Conservation (phyloP, 2,888 invertebrate genomes). For the Tipula vernalis region DNA sequence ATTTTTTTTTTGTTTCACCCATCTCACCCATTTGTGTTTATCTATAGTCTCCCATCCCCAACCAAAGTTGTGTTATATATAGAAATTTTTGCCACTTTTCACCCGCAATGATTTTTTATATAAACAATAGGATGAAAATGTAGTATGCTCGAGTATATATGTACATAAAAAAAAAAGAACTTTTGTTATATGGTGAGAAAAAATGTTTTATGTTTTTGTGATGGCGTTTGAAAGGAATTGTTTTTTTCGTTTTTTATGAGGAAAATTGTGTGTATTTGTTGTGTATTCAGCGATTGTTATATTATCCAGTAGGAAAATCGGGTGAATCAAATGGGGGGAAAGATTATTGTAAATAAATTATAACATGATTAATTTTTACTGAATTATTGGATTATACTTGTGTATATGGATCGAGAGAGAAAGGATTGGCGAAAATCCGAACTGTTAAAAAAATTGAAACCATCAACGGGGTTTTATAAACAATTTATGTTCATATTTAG, state of each 20-base stretch:
- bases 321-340: neutral
- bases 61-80: neutral
- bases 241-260: neutral
- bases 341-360: conserved; percentile 4
- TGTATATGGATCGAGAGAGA: neutral
- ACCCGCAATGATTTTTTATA: conserved; percentile 4
- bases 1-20: neutral
- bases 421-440: neutral
- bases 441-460: neutral
- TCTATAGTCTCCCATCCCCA: neutral
- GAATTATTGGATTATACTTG: neutral
- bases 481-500: too few relatives aligned
- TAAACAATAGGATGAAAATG: neutral
- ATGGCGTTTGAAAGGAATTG: neutral
- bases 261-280: neutral
- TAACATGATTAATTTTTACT: neutral
- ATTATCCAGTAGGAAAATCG: neutral
- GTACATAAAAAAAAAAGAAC: neutral
- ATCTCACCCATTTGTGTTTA: neutral
- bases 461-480: too few relatives aligned
- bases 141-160: neutral
- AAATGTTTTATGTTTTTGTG: neutral
- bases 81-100: neutral
- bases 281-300: neutral
- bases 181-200: neutral